A percentile compares a stretch with the other conserved stretches of the same genome.
Conservation (phyloP, 2,888 invertebrate species). For the Sclerodermus sp. region DNA sequence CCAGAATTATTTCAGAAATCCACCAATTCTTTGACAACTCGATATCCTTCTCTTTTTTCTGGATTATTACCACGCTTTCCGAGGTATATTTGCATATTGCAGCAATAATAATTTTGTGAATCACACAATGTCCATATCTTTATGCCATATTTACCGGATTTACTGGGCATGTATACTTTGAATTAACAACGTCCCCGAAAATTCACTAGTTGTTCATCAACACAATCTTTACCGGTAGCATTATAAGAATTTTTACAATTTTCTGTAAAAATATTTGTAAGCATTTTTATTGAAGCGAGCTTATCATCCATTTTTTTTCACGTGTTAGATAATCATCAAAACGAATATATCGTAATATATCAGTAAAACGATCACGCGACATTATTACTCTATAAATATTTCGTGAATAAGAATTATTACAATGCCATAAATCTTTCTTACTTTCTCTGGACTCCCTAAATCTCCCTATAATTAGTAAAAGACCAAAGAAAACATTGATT, state of each 20-base stretch:
- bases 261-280: conserved; percentile 5
- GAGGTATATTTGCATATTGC: conserved; percentile 3
- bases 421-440: background rate
- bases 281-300: conserved; percentile 3
- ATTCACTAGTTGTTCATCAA: no score
- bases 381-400: background rate
- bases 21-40: background rate
- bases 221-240: conserved; percentile 3
- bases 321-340: conserved; percentile 3
- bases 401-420: background rate
- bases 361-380: conserved; percentile 5
- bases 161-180: no score
- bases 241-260: conserved; percentile 8
- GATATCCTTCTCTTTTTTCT: background rate
- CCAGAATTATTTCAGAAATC: conserved; percentile 1
- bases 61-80: background rate
- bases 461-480: background rate
- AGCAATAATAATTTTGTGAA: background rate
- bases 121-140: conserved; percentile 1
- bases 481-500: conserved; percentile 10
- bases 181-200: no score
- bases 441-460: background rate
- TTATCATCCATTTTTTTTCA: conserved; percentile 4
- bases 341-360: conserved; percentile 6
- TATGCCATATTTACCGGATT: no score